A percentile compares a stretch with the other conserved stretches of the same genome.
phyloP scores from a whole-genome alignment of 2,888 invertebrate genomes.

The Hecatera dysodea region DNA sequence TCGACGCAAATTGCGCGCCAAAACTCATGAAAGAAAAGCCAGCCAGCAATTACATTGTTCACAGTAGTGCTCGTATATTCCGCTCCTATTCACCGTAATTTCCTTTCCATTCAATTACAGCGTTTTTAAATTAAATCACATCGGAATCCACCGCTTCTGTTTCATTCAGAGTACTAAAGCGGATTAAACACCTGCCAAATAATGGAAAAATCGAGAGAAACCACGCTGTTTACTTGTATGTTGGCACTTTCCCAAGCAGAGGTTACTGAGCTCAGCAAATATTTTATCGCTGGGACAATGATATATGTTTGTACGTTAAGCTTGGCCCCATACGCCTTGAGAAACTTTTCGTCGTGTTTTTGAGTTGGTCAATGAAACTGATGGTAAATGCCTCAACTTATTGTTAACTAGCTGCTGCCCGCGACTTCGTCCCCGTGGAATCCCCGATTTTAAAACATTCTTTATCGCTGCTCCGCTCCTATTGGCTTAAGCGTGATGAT shows the following conservation, averaged over 20 bases:
- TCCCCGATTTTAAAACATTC: too few relatives aligned
- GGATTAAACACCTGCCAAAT: slow-evolving; percentile 62
- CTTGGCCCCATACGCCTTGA: slow-evolving; percentile 30
- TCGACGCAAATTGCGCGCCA: not conserved
- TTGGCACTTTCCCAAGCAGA: slow-evolving; percentile 50
- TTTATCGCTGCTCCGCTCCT: too few relatives aligned
- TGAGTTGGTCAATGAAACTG: slow-evolving; percentile 5
- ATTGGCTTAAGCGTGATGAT: too few relatives aligned
- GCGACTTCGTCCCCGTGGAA: too few relatives aligned
- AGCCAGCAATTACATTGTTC: not conserved
- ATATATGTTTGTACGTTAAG: slow-evolving; percentile 43
- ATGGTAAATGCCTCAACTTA: not conserved
- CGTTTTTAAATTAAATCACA: slow-evolving; percentile 39
- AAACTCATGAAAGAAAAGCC: not conserved
- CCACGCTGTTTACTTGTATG: slow-evolving; percentile 43
- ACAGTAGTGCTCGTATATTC: slow-evolving; percentile 15
- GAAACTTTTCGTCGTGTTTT: slow-evolving; percentile 25
- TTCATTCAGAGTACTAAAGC: slow-evolving; percentile 39
- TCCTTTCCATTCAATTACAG: slow-evolving; percentile 38
- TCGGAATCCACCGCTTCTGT: slow-evolving; percentile 28
- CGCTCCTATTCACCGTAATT: slow-evolving; percentile 13
- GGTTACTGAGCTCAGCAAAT: slow-evolving; percentile 49
- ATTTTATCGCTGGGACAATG: slow-evolving; percentile 51
- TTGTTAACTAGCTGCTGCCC: too few relatives aligned
- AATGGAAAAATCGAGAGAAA: slow-evolving; percentile 41